phyloP scores from a whole-genome alignment of 2,888 invertebrate genomes.

The Drosophila basisetae region DNA sequence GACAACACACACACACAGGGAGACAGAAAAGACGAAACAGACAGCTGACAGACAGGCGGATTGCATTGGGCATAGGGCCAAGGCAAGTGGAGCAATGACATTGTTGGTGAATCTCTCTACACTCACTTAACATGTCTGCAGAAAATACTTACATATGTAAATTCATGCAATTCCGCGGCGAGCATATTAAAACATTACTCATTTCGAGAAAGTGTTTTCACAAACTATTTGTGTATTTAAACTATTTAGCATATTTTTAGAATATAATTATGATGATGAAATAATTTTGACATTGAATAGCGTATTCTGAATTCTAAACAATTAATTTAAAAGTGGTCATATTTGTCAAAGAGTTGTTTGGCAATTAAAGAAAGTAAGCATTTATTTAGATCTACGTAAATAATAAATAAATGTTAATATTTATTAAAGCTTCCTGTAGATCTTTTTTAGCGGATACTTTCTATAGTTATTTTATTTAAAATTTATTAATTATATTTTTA shows the following conservation, averaged over 20 bases:
- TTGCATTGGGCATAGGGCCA: slow-evolving; percentile 73
- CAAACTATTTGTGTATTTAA: background rate
- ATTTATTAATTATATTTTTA: background rate
- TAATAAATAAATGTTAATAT: background rate
- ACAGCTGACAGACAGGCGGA: background rate
- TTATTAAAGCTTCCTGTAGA: background rate
- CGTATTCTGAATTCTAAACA: background rate
- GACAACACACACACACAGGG: slow-evolving; percentile 25
- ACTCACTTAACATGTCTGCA: slow-evolving; percentile 12
- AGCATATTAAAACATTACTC: background rate
- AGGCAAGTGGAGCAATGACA: slow-evolving; percentile 74
- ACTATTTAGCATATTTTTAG: background rate
- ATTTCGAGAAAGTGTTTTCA: slow-evolving; percentile 22
- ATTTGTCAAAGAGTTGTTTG: background rate
- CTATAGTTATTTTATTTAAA: background rate
- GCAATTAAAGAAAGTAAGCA: background rate
- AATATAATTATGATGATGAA: background rate
- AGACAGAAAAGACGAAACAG: background rate
- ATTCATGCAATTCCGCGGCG: background rate
- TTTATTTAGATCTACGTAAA: background rate
- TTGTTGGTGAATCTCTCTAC: slow-evolving; percentile 20
- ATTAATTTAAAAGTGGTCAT: background rate
- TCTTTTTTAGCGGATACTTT: background rate
- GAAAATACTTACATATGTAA: background rate
- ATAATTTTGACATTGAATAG: background rate